Evolutionary conservation across 1,140 invertebrate species (phyloP), one percentile per base, ranked within the genome.

Genomic region (Phthorimaea operculella): DNA sequence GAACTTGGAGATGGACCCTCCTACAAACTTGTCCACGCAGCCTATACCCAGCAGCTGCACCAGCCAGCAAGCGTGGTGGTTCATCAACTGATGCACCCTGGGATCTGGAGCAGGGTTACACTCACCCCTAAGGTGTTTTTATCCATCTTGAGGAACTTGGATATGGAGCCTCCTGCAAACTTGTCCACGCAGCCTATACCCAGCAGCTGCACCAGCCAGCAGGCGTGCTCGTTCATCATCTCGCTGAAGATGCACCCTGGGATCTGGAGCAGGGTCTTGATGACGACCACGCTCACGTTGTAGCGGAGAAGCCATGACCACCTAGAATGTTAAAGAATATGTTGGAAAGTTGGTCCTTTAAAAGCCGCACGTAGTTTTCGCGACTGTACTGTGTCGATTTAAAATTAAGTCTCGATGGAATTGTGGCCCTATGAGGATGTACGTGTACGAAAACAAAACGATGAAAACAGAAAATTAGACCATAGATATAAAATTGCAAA

Each of bases 221-320:
- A 98, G 3, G 90, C 90, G 56, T 93, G 85, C 1, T 74, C 63
- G 56, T 91, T 87, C 63, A 96, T 84, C 52, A 87, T 68, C 18
- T 87, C 66, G 39, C 94, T 89, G 68, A 94, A 95, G 8, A 98
- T 90, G 79, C 97, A 99, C 1, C 96, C 96, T 8, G 96, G 87
- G 54, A 98, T 90, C 87, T 98, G 93, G 16, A 96, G 87, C 55
- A 92, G 73, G 3, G 93, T 88, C 87, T 99, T 99, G 14, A 92
- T 87, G 11, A 96, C 88, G 42, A 99, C 96, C 0, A 98, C 96
- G 9, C 89, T 74, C 18, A 98, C 92, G 72, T 96, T 98, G 85
- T 98, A 99, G 0, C 91, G 91, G 33, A 99, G 83, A 4, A 99
- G 75, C 70, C 91, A 88, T 58, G 97, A 96, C 97, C 97, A 99